Conservation (phyloP, 2,888 invertebrate species). For the Tinea pellionella region DNA sequence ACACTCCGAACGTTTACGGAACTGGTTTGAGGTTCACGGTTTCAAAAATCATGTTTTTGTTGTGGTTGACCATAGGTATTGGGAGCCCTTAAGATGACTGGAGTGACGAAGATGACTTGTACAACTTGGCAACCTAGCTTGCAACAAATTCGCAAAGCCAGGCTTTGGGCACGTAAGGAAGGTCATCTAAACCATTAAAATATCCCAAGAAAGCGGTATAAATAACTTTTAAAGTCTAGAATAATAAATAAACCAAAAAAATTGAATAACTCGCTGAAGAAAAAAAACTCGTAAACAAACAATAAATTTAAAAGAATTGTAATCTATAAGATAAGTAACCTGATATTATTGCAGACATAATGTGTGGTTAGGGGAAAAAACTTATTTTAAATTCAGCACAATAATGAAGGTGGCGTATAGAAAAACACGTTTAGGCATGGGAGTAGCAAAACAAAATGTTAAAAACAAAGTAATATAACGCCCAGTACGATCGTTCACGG, state of each 20-base stretch:
- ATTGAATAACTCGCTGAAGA: neutral
- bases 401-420: constrained; percentile 19
- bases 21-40: too few species aligned
- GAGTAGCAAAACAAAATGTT: constrained; percentile 27
- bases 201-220: too few species aligned
- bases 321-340: neutral
- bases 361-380: neutral
- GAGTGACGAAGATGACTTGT: too few species aligned
- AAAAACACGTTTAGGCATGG: constrained; percentile 31
- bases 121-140: too few species aligned
- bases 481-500: constrained; percentile 20
- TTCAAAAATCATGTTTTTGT: too few species aligned
- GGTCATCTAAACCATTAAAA: too few species aligned
- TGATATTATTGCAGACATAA: neutral
- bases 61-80: too few species aligned
- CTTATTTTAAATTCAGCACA: constrained; percentile 21
- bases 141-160: too few species aligned
- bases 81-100: too few species aligned
- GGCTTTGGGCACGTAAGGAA: too few species aligned
- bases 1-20: too few species aligned
- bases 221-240: too few species aligned
- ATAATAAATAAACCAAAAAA: neutral
- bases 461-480: constrained; percentile 21
- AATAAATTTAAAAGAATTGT: neutral
- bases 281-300: neutral